Percentiles rank a stretch among this genome's conserved stretches.
Evolutionary conservation across 1,140 invertebrate genomes (phyloP).

Genomic region (Cydia amplana): DNA sequence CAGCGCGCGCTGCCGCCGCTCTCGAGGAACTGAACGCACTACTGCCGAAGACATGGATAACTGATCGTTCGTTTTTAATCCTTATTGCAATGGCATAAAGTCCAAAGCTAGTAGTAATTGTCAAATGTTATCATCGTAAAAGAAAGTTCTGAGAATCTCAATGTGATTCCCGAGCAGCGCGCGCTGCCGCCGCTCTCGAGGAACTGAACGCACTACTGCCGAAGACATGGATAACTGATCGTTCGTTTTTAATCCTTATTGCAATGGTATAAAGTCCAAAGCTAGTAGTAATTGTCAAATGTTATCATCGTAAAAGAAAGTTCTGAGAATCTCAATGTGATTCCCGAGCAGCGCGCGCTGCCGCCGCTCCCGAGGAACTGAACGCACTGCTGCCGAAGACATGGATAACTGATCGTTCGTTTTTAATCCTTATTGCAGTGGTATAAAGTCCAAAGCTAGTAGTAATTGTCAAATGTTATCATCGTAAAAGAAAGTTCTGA

Average conservation of each 20-base stretch:
- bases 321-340: background rate
- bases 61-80: background rate
- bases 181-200: conserved; percentile 60
- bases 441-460: background rate
- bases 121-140: background rate
- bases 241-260: background rate
- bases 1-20: conserved; percentile 60
- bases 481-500: background rate
- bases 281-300: background rate
- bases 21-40: conserved; percentile 48
- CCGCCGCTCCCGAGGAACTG: too few relatives aligned
- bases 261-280: background rate
- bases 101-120: background rate
- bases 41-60: background rate
- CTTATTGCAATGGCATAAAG: background rate
- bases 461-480: background rate
- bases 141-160: background rate
- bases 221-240: background rate
- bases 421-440: background rate
- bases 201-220: conserved; percentile 40
- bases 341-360: too few relatives aligned
- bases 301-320: background rate
- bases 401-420: too few relatives aligned
- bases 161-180: conserved; percentile 50
- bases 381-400: too few relatives aligned